These are phyloP conservation scores for Ctenosaura bakeri DNA, from an alignment of 2,797 vertebrate species.

Conservation along the genomic window DNA sequence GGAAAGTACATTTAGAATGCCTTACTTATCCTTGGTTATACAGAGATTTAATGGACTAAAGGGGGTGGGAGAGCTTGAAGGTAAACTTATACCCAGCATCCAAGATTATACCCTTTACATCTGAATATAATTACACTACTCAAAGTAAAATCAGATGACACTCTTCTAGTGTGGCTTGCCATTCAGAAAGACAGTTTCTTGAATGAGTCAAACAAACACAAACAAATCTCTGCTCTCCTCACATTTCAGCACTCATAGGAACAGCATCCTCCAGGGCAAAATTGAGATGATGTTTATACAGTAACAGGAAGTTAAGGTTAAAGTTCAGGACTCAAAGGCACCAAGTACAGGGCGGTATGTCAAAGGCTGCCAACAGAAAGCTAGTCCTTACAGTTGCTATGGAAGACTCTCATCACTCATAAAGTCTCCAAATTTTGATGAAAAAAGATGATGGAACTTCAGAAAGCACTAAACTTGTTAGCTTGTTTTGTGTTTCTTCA, in stretches of 20 bases:
- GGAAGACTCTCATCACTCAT: constrained; percentile 53
- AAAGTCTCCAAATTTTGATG: constrained; percentile 55
- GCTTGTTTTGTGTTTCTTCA: not conserved
- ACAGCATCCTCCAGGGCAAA: constrained; percentile 58
- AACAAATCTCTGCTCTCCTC: constrained; percentile 59
- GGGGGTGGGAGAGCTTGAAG: constrained; percentile 48
- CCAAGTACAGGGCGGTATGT: constrained; percentile 46
- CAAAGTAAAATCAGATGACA: constrained; percentile 64
- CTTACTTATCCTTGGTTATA: constrained; percentile 53
- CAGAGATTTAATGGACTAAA: constrained; percentile 52
- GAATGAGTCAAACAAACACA: constrained; percentile 71
- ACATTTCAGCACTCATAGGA: constrained; percentile 49
- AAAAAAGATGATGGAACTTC: constrained; percentile 45
- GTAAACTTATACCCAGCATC: constrained; percentile 45
- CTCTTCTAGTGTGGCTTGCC: constrained; percentile 65
- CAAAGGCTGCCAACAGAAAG: constrained; percentile 60
- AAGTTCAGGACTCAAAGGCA: constrained; percentile 62
- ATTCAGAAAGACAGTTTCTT: constrained; percentile 65
- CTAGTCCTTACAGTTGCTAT: constrained; percentile 56
- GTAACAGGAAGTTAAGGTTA: constrained; percentile 57
- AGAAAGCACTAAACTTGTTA: constrained; percentile 39
- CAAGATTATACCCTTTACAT: constrained; percentile 53
- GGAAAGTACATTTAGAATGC: constrained; percentile 51
- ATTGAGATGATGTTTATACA: constrained; percentile 45
- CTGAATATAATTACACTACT: constrained; percentile 73